Conservation (phyloP, 2,797 vertebrate genomes). For the Lacerta bilineata region DNA sequence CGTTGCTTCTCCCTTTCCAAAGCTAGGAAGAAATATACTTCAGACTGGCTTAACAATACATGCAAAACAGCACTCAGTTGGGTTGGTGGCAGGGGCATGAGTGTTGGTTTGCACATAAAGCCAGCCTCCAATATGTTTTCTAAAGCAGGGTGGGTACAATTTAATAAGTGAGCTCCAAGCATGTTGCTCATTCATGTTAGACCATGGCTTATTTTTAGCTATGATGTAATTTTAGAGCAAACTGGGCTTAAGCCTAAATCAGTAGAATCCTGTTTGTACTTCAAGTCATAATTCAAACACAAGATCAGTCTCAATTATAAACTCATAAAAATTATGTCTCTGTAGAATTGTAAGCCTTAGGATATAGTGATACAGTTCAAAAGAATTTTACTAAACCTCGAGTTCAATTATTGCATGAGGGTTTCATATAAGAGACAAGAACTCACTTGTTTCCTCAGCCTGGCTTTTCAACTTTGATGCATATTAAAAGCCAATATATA, state of each 20-base stretch:
- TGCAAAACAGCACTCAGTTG: no score
- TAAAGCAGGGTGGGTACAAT: no score
- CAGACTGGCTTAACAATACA: no score
- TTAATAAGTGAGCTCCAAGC: no score
- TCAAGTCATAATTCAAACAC: not conserved
- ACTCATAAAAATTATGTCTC: constrained; percentile 9
- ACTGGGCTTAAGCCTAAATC: not conserved
- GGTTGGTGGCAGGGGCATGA: no score
- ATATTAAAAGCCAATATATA: not conserved
- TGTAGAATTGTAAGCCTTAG: not conserved
- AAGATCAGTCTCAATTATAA: not conserved
- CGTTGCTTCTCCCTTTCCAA: no score
- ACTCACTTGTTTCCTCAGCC: not conserved
- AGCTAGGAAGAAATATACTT: no score
- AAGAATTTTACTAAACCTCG: not conserved
- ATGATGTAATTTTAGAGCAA: no score
- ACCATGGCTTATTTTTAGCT: no score
- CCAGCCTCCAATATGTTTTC: no score
- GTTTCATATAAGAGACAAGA: constrained; percentile 12
- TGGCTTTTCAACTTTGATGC: not conserved
- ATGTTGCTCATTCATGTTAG: no score
- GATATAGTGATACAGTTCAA: not conserved
- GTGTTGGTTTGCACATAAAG: no score
- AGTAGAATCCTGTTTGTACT: not conserved
- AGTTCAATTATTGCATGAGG: not conserved